These are phyloP conservation scores for Vollenhovia emeryi DNA, from an alignment of 1,140 invertebrate genomes.

Conservation along the genomic window DNA sequence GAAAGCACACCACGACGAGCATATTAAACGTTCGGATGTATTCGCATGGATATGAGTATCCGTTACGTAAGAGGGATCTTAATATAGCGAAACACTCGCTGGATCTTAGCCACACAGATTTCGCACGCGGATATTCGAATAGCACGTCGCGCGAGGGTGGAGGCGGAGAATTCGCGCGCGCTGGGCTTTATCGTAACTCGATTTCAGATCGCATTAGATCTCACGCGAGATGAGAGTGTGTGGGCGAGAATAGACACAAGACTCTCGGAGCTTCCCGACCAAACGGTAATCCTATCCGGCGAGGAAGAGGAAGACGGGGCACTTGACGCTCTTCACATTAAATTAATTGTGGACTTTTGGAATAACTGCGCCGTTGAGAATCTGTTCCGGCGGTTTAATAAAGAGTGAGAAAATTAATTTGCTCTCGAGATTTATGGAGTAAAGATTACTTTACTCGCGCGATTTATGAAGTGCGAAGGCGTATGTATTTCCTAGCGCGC, in stretches of 20 bases:
- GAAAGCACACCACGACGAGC: slow-evolving; percentile 29
- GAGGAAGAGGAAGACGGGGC: background rate
- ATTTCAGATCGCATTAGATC: slow-evolving; percentile 32
- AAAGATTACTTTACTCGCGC: background rate
- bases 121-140: slow-evolving; percentile 46
- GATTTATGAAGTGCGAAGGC: background rate
- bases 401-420: background rate
- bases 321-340: background rate
- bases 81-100: slow-evolving; percentile 77
- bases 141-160: slow-evolving; percentile 20
- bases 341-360: background rate
- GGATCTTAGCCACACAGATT: slow-evolving; percentile 74
- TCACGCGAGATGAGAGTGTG: background rate
- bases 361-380: background rate
- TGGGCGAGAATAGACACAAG: background rate
- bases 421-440: background rate
- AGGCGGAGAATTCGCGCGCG: background rate
- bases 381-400: background rate
- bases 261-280: background rate
- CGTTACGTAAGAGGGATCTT: slow-evolving; percentile 74
- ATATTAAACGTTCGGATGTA: slow-evolving; percentile 70
- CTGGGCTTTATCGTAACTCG: slow-evolving; percentile 22
- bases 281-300: background rate
- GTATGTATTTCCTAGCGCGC: background rate
- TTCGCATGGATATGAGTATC: slow-evolving; percentile 70